These are phyloP conservation scores for Coreoperca whiteheadi DNA, from an alignment of 2,113 vertebrate genomes.

Conservation along the genomic window DNA sequence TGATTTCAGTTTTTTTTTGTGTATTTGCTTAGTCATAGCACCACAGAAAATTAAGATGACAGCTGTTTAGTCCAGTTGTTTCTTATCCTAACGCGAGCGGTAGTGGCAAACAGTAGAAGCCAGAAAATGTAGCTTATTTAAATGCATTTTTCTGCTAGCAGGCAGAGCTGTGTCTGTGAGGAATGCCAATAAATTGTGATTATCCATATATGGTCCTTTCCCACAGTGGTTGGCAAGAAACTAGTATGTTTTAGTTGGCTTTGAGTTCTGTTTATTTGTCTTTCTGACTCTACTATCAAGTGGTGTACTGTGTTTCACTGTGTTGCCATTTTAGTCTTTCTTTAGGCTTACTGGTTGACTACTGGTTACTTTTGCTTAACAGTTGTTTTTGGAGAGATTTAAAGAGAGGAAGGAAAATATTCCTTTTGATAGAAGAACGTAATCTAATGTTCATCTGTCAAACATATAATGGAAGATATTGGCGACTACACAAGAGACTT, in stretches of 20 bases:
- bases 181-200: conserved; percentile 21
- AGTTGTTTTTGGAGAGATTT: not conserved
- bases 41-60: not conserved
- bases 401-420: not conserved
- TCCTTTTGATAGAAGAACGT: not conserved
- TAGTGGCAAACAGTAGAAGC: not conserved
- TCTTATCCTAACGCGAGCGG: not conserved
- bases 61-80: too few species aligned
- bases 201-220: conserved; percentile 71
- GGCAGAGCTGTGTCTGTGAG: conserved; percentile 1
- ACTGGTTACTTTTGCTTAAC: not conserved
- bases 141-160: not conserved
- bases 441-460: too few species aligned
- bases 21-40: not conserved
- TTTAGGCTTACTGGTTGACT: not conserved
- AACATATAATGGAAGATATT: not conserved
- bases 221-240: conserved; percentile 48
- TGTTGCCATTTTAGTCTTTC: conserved; percentile 9
- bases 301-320: conserved; percentile 1
- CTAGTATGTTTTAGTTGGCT: conserved; percentile 45
- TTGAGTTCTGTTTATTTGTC: conserved; percentile 51
- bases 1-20: not conserved
- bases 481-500: too few species aligned
- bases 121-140: not conserved
- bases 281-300: conserved; percentile 6